Conservation (phyloP, 2,797 vertebrate species). For the Hydrophis major region DNA sequence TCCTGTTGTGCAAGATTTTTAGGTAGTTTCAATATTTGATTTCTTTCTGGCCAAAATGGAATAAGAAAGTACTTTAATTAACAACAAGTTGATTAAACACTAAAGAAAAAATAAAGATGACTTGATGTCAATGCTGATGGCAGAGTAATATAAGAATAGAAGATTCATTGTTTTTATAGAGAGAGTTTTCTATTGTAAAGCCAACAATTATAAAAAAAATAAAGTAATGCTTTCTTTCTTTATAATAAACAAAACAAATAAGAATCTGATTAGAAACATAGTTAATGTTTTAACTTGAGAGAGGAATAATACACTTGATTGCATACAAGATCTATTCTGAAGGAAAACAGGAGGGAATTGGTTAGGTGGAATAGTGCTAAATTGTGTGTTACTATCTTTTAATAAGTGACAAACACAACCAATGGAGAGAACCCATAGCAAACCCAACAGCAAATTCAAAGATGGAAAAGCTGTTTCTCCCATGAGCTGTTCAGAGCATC, state of each 20-base stretch:
- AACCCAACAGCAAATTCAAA: neutral
- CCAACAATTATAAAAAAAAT: rapidly evolving
- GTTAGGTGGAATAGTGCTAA: neutral
- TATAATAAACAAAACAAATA: neutral
- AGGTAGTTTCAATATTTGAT: neutral
- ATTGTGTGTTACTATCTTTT: neutral
- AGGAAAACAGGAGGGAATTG: neutral
- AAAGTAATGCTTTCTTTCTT: neutral
- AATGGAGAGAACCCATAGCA: neutral
- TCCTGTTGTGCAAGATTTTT: neutral
- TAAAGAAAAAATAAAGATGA: constrained; percentile 5
- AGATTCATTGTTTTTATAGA: neutral
- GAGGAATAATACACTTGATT: neutral
- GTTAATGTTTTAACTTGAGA: neutral
- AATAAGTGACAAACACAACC: neutral
- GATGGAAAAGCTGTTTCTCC: neutral
- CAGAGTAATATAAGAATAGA: neutral
- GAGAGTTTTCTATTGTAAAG: neutral
- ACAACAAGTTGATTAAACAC: neutral
- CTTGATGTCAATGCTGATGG: neutral
- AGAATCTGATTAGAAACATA: neutral
- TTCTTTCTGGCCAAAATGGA: neutral
- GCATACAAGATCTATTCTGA: rapidly evolving
- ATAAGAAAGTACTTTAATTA: neutral
- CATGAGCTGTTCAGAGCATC: too few species aligned